Conservation (phyloP, 1,140 invertebrate genomes). For the Heliothis subflexa region DNA sequence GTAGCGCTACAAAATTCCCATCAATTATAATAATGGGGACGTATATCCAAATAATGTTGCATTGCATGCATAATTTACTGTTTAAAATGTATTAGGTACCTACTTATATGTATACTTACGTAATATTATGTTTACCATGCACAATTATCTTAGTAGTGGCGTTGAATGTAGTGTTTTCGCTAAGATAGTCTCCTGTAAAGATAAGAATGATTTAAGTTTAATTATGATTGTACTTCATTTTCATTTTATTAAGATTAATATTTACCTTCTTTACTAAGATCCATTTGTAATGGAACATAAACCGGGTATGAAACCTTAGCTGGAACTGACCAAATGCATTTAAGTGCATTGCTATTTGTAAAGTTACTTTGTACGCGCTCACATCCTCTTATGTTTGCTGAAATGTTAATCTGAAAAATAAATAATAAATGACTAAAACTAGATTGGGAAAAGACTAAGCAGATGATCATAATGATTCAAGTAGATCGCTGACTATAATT, state of each 20-base stretch:
- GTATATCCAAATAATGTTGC: no score
- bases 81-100: no score
- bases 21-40: no score
- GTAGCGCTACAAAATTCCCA: no score
- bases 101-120: no score
- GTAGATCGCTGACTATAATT: no score
- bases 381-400: slow-evolving; percentile 62
- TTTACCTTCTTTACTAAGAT: slow-evolving; percentile 64
- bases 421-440: neutral
- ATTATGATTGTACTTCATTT: neutral
- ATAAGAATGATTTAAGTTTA: neutral
- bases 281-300: slow-evolving; percentile 57
- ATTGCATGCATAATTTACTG: neutral
- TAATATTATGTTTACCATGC: neutral
- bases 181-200: slow-evolving; percentile 16
- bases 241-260: neutral
- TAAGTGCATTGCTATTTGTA: neutral
- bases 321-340: slow-evolving; percentile 63
- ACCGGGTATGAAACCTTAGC: slow-evolving; percentile 64
- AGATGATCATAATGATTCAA: neutral
- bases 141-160: neutral
- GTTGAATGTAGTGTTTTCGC: slow-evolving; percentile 13
- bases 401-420: slow-evolving; percentile 62
- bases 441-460: no score
- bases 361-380: slow-evolving; percentile 34